A percentile compares a stretch with the other conserved stretches of the same genome.
These are phyloP conservation scores for Platycercus adscitus DNA, from an alignment of 2,113 vertebrate species.

Conservation along the genomic window DNA sequence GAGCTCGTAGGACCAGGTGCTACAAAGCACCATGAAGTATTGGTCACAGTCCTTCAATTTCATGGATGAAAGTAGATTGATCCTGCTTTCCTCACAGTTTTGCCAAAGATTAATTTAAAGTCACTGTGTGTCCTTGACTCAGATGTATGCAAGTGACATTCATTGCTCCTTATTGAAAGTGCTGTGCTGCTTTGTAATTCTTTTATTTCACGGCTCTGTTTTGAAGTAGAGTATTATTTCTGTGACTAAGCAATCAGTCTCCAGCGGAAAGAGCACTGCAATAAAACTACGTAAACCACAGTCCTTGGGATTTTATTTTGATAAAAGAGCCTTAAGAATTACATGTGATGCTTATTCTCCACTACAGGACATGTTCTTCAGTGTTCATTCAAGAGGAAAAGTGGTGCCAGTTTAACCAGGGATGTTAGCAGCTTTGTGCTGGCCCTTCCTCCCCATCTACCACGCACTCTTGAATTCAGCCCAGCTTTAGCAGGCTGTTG, in stretches of 20 bases:
- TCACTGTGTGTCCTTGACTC: not conserved
- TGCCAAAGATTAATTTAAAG: not conserved
- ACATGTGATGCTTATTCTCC: not conserved
- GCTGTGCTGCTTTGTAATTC: not conserved
- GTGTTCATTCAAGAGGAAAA: not conserved
- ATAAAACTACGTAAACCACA: not conserved
- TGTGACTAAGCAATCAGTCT: not conserved
- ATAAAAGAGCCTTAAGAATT: not conserved
- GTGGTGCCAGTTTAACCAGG: not conserved
- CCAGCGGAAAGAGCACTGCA: conserved; percentile 27
- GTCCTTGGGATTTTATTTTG: not conserved
- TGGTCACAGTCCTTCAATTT: not conserved
- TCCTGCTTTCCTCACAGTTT: not conserved
- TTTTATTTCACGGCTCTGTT: not conserved
- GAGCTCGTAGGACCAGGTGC: not conserved
- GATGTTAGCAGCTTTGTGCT: not conserved
- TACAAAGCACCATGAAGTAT: not conserved
- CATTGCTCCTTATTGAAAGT: not conserved
- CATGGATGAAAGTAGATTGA: not conserved
- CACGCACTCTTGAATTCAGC: not conserved
- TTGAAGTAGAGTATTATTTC: not conserved
- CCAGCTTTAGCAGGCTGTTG: not conserved
- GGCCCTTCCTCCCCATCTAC: not conserved
- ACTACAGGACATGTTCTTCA: not conserved
- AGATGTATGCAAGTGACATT: not conserved